These are phyloP conservation scores for Fundulus diaphanus DNA, from an alignment of 2,797 vertebrate genomes.

Conservation along the genomic window DNA sequence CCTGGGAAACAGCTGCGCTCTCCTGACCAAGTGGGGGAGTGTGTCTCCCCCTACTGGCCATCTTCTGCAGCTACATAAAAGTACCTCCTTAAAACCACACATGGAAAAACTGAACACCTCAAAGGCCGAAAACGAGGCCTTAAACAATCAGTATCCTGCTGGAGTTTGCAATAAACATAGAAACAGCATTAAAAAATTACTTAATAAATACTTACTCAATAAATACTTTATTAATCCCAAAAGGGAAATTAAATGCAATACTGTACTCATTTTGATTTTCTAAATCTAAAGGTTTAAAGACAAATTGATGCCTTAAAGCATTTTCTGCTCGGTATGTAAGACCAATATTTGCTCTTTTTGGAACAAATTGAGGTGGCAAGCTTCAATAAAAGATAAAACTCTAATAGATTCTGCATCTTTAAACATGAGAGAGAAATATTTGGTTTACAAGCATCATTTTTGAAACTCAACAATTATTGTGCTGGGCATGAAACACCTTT, in stretches of 20 bases:
- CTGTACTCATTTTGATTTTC: not conserved
- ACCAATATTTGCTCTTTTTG: too few relatives aligned
- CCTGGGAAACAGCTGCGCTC: slow-evolving; percentile 53
- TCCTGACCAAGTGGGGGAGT: not conserved
- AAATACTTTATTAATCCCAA: not conserved
- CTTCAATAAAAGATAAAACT: too few relatives aligned
- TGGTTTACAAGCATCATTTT: too few relatives aligned
- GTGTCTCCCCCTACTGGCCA: slow-evolving; percentile 46
- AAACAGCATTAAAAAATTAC: not conserved
- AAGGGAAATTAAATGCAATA: not conserved
- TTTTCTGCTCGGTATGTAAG: too few relatives aligned
- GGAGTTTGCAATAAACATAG: not conserved
- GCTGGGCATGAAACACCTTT: too few relatives aligned
- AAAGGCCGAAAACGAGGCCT: not conserved
- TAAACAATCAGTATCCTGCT: not conserved
- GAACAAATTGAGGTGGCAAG: too few relatives aligned
- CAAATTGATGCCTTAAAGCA: too few relatives aligned
- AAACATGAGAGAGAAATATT: too few relatives aligned
- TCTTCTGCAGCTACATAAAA: not conserved
- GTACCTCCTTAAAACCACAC: not conserved
- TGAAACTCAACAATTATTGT: too few relatives aligned
- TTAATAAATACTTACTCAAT: too few relatives aligned
- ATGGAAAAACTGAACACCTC: not conserved
- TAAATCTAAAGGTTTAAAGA: too few relatives aligned
- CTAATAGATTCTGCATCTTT: too few relatives aligned